phyloP scores from a whole-genome alignment of 2,113 vertebrate species.

The Emydura subglobosa region DNA sequence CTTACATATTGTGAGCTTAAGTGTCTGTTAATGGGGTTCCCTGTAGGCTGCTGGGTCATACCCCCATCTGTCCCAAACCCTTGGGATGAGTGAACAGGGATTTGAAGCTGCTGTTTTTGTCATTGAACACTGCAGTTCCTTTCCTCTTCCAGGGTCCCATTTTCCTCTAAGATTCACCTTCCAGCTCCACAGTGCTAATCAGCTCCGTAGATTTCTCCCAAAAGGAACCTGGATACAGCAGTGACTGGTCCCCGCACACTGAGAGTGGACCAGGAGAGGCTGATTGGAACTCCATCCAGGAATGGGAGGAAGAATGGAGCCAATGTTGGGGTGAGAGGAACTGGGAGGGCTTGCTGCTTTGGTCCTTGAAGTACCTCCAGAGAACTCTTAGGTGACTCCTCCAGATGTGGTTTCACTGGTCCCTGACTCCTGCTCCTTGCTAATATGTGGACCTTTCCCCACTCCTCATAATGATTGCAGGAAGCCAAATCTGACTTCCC shows the following conservation, averaged over 20 bases:
- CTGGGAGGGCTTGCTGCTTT: background rate
- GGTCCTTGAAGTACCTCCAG: background rate
- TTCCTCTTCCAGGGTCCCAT: background rate
- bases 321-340: background rate
- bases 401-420: background rate
- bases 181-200: background rate
- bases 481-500: background rate
- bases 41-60: background rate
- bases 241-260: fast-evolving
- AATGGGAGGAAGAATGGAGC: background rate
- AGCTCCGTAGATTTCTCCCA: background rate
- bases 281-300: background rate
- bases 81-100: background rate
- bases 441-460: background rate
- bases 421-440: background rate
- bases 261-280: background rate
- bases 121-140: background rate
- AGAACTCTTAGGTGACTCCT: background rate
- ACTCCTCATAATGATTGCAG: background rate
- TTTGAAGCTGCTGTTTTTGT: background rate
- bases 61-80: background rate
- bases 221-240: background rate
- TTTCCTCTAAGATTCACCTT: background rate
- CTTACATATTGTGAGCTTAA: background rate
- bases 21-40: background rate